Evolutionary conservation across 2,113 vertebrate species (phyloP).

Genomic region (Vombatus ursinus): DNA sequence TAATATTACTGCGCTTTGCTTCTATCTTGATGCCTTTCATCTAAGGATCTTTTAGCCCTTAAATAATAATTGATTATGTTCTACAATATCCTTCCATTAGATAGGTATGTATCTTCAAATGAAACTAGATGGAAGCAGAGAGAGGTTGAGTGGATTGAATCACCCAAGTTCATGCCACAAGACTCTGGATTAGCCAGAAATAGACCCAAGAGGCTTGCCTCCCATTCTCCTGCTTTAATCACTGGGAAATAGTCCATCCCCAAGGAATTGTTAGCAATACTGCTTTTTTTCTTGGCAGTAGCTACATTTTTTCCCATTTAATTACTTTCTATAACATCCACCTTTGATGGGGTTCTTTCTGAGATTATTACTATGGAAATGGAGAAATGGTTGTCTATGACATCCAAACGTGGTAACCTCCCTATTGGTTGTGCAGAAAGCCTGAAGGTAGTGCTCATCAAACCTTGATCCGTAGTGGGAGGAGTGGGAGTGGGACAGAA

Average conservation of each 20-base stretch:
- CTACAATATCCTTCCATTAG: conserved; percentile 28
- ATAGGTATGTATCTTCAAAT: conserved; percentile 33
- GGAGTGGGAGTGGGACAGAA: neutral
- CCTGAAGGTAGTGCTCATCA: conserved; percentile 53
- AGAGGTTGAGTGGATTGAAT: neutral
- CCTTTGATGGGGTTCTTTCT: conserved; percentile 47
- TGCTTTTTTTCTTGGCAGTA: conserved; percentile 30
- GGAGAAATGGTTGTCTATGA: conserved; percentile 18
- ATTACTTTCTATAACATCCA: conserved; percentile 28
- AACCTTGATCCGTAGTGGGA: conserved; percentile 55
- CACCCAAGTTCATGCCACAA: neutral
- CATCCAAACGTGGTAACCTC: conserved; percentile 12
- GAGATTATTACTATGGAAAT: conserved; percentile 15
- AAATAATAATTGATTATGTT: conserved; percentile 63
- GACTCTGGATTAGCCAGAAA: conserved; percentile 19
- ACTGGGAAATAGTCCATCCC: conserved; percentile 27
- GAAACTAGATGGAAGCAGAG: conserved; percentile 31
- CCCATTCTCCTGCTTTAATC: conserved; percentile 25
- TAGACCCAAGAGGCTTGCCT: neutral
- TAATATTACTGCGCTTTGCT: conserved; percentile 19
- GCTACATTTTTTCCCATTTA: conserved; percentile 34
- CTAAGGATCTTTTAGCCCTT: conserved; percentile 52
- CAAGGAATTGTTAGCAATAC: neutral
- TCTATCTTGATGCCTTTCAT: conserved; percentile 67
- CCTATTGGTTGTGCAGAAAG: neutral